Percentiles rank a stretch among this genome's conserved stretches.
Conservation (phyloP, 2,888 invertebrate genomes). For the Busseola fusca region DNA sequence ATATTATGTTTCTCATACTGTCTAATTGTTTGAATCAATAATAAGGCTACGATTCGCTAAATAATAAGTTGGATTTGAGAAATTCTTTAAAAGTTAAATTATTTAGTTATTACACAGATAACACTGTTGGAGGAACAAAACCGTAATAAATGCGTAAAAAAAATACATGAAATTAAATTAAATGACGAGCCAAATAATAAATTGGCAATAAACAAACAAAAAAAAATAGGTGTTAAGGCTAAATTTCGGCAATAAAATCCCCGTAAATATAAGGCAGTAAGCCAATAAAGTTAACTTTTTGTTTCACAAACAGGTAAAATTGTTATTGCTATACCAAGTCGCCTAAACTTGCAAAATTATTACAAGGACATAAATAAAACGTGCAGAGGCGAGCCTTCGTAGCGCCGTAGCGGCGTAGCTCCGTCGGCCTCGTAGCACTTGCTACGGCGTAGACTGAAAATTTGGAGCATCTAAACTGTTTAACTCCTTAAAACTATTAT, state of each 20-base stretch:
- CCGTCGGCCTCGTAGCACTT: slow-evolving; percentile 71
- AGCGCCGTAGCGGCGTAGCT: slow-evolving; percentile 67
- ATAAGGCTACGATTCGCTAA: background rate
- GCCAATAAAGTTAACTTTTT: slow-evolving; percentile 53
- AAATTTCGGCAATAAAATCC: slow-evolving; percentile 47
- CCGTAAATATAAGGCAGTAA: slow-evolving; percentile 52
- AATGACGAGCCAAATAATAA: background rate
- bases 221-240: slow-evolving; percentile 28
- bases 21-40: background rate
- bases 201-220: background rate
- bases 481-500: slow-evolving; percentile 84
- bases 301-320: slow-evolving; percentile 54
- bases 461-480: slow-evolving; percentile 80
- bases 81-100: background rate
- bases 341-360: slow-evolving; percentile 79
- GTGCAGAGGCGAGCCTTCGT: slow-evolving; percentile 74
- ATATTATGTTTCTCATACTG: background rate
- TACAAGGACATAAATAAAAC: slow-evolving; percentile 80
- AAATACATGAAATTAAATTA: background rate
- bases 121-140: background rate
- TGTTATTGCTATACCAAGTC: slow-evolving; percentile 55
- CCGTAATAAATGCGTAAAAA: background rate
- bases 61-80: background rate
- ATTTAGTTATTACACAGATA: background rate
- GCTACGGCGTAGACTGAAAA: slow-evolving; percentile 78